Evolutionary conservation across 2,888 invertebrate species (phyloP), one percentile per base, ranked within the genome.

Genomic region (Drosophila pseudotakahashii): DNA sequence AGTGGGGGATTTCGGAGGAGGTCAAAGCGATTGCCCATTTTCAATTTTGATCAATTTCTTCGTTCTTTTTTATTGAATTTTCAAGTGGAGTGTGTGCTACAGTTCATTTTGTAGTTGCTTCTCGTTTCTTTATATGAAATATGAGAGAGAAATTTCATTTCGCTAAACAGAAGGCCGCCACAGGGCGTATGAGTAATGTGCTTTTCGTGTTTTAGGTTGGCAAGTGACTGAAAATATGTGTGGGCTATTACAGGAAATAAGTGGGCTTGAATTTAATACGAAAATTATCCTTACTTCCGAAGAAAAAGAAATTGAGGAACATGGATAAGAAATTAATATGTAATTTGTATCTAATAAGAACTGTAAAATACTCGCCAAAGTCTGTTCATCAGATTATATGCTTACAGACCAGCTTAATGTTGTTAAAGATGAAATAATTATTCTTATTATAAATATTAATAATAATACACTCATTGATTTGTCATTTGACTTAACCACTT

Each of bases 131-230:
- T 73, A 75, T 75, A 75, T 86, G 81, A 83, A 67, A 80, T 78
- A 83, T 83, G 78, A 70, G 75, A 19, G 52, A 66, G 47, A 75
- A 75, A 69, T 73, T 71, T 63, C 52, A 62, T 72, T 78, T 77
- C 4, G 84, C 52, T 66, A 34, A 64, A 60, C 70, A 69, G 62
- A 55, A 62, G 70, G 62, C 75, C 72, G 55, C 77, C 73, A 75
- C 74, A 45, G 73, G 61, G 67, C 88, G 83, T 85, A 83, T 87
- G 85, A 83, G 88, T 83, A 85, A 87, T 83, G 85, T 67, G 72
- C 72, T 72, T 68, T 72, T 60, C 70, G 63, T 73, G 82, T 75
- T 72, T 68, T 51, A 36, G 16, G 51, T 63, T 58, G 51, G 45
- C 51, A 14, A 47, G 34, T 13, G n/a, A 30, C 48, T 34, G 26